Conservation (phyloP, 2,797 vertebrate genomes). For the Cottoperca gobio region DNA sequence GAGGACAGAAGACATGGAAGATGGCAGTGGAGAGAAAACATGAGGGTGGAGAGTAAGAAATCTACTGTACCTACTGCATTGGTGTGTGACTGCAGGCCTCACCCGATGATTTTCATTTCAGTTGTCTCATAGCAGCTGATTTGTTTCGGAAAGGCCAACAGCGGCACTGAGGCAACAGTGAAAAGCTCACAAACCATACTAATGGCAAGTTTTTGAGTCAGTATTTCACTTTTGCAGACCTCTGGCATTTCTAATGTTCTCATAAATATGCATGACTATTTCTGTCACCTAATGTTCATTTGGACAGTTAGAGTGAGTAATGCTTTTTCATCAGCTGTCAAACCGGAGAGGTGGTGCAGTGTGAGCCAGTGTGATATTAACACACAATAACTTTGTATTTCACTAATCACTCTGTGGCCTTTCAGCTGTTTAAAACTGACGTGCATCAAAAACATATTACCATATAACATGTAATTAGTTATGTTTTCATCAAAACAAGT, state of each 20-base stretch:
- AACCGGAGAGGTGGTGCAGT: conserved; percentile 6
- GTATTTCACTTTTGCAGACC: conserved; percentile 51
- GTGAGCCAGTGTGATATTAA: conserved; percentile 24
- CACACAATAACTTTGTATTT: conserved; percentile 23
- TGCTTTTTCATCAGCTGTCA: conserved; percentile 46
- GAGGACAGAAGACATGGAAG: conserved; percentile 45
- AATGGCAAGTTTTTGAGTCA: conserved; percentile 8
- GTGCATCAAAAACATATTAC: background rate
- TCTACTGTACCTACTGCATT: background rate
- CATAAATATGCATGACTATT: conserved; percentile 74
- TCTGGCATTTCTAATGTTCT: conserved; percentile 59
- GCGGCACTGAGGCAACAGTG: background rate
- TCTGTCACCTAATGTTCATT: conserved; percentile 52
- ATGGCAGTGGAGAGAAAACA: conserved; percentile 23
- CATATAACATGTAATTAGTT: background rate
- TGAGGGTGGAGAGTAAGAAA: background rate
- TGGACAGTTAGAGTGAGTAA: conserved; percentile 55
- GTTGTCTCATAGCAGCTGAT: background rate
- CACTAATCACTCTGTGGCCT: conserved; percentile 1
- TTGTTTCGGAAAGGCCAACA: background rate
- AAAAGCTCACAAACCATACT: conserved; percentile 34
- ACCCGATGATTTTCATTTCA: background rate
- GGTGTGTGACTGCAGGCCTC: conserved; percentile 2
- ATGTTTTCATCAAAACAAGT: background rate
- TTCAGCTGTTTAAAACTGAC: conserved; percentile 1